Percentiles rank a stretch among this genome's conserved stretches.
These are phyloP conservation scores for Cosmia trapezina DNA, from an alignment of 2,888 invertebrate genomes.

Conservation along the genomic window DNA sequence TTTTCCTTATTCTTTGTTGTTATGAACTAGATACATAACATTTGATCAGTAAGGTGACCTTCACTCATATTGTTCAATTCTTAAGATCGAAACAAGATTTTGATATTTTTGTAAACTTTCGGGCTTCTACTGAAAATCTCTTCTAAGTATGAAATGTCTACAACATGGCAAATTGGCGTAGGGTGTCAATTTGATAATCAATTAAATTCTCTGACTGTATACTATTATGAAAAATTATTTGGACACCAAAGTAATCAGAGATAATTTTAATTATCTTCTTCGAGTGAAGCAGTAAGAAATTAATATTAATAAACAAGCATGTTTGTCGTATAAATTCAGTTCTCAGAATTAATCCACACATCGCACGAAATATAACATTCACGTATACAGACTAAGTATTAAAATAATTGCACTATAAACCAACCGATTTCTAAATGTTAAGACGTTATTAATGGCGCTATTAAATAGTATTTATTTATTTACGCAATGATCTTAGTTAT, in stretches of 20 bases:
- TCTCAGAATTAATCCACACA: neutral
- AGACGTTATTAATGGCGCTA: conserved; percentile 11
- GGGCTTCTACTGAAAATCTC: neutral
- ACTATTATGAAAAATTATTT: too few species aligned
- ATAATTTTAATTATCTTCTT: neutral
- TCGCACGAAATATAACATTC: neutral
- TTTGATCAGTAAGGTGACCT: neutral
- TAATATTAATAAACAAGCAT: neutral
- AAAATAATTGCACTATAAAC: conserved; percentile 42
- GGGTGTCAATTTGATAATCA: too few species aligned
- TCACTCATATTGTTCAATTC: too few species aligned
- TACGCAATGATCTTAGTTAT: neutral
- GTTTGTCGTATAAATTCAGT: conserved; percentile 1
- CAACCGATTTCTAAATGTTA: conserved; percentile 39
- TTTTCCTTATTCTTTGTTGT: too few species aligned
- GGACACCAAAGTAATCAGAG: neutral
- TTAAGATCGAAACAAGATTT: neutral
- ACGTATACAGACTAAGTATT: too few species aligned
- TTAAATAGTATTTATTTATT: conserved; percentile 21
- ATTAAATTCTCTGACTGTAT: too few species aligned
- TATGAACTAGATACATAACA: neutral
- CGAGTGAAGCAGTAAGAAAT: neutral
- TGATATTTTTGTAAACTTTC: neutral
- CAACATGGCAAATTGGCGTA: too few species aligned
- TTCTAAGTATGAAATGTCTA: too few species aligned